phyloP scores from a whole-genome alignment of 2,888 invertebrate genomes.

The Ochropleura leucogaster region DNA sequence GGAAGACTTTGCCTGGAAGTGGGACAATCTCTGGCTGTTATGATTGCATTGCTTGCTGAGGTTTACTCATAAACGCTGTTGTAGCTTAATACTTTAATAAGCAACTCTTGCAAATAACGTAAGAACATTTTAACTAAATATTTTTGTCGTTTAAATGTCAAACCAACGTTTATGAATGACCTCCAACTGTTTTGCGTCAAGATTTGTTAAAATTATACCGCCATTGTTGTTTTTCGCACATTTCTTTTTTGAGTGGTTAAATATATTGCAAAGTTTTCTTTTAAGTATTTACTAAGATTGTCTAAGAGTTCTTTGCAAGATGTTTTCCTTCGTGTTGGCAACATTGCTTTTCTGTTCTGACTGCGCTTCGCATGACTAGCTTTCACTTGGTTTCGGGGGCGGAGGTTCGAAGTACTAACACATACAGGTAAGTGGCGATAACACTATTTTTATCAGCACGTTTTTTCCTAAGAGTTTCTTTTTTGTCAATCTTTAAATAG shows the following conservation, averaged over 20 bases:
- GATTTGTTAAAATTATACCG: not conserved
- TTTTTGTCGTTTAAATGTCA: not conserved
- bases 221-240: not conserved
- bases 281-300: not conserved
- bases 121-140: not conserved
- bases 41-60: not conserved
- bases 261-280: slow-evolving; percentile 14
- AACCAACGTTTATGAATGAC: not conserved
- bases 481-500: slow-evolving; percentile 7
- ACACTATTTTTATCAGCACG: slow-evolving; percentile 17
- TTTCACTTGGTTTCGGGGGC: slow-evolving; percentile 77
- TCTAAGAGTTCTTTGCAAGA: slow-evolving; percentile 20
- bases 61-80: not conserved
- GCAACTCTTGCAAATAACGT: too few species aligned
- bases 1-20: not conserved
- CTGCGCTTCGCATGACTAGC: slow-evolving; percentile 66
- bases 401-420: slow-evolving; percentile 70
- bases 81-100: not conserved
- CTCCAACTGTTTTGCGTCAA: not conserved
- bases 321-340: slow-evolving; percentile 7
- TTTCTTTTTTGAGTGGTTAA: not conserved
- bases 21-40: not conserved
- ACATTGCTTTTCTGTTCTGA: slow-evolving; percentile 38
- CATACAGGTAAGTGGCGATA: slow-evolving; percentile 67
- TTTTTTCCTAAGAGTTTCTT: slow-evolving; percentile 3